phyloP scores from a whole-genome alignment of 2,113 vertebrate genomes.

The Pachypanchax playfairii region DNA sequence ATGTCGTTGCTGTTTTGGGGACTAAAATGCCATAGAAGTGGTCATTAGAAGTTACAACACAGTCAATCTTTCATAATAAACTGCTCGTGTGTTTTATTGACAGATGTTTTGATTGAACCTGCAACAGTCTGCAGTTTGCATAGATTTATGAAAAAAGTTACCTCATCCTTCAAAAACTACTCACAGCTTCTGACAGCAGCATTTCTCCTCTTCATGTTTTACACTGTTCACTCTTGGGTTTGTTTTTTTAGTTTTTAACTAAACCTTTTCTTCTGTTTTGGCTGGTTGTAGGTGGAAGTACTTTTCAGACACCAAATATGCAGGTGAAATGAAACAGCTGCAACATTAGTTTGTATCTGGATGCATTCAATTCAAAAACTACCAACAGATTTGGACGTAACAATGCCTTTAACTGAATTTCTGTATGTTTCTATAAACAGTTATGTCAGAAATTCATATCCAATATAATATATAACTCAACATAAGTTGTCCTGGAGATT shows the following conservation, averaged over 20 bases:
- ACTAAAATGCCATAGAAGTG: slow-evolving; percentile 29
- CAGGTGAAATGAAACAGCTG: neutral
- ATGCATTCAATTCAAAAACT: too few relatives aligned
- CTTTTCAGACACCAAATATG: neutral
- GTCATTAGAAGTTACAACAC: slow-evolving; percentile 25
- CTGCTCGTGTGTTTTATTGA: slow-evolving; percentile 40
- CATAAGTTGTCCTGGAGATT: neutral
- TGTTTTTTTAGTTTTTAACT: too few relatives aligned
- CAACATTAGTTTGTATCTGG: neutral
- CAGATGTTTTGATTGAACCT: neutral
- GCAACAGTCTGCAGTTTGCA: neutral
- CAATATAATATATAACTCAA: too few relatives aligned
- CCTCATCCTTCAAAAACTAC: neutral
- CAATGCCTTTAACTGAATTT: too few relatives aligned
- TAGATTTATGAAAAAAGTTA: slow-evolving; percentile 3
- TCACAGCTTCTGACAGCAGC: neutral
- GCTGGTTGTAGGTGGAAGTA: neutral
- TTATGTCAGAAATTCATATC: too few relatives aligned
- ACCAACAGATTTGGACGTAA: too few relatives aligned
- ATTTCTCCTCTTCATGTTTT: too few relatives aligned
- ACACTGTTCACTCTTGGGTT: too few relatives aligned
- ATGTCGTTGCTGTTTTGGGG: slow-evolving; percentile 35
- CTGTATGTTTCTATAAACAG: too few relatives aligned
- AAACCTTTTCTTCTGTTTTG: neutral
- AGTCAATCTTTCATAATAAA: slow-evolving; percentile 32